phyloP scores from a whole-genome alignment of 1,140 invertebrate genomes.

The Caerostris extrusa region DNA sequence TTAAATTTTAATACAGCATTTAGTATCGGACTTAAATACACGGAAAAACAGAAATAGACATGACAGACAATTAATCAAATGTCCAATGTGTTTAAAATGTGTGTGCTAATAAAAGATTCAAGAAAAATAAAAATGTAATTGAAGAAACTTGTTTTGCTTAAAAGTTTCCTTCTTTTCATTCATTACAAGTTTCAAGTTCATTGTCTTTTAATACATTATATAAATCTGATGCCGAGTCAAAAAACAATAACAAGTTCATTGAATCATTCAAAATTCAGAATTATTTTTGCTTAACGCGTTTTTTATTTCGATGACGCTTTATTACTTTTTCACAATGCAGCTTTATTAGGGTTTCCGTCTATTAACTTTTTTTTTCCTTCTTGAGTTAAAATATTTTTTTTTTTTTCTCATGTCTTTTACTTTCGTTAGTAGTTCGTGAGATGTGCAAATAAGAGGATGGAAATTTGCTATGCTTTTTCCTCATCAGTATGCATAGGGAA shows the following conservation, averaged over 20 bases:
- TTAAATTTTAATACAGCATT: no score
- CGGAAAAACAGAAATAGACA: no score
- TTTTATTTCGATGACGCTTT: not conserved
- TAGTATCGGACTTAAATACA: no score
- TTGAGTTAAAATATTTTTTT: not conserved
- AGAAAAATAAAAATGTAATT: no score
- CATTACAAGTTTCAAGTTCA: not conserved
- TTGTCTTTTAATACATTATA: not conserved
- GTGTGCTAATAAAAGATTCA: no score
- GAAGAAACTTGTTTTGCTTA: no score
- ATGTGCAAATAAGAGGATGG: not conserved
- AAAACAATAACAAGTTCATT: not conserved
- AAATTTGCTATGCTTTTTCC: not conserved
- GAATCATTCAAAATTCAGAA: not conserved
- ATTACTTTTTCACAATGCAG: no score
- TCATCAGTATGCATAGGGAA: not conserved
- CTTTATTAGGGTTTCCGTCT: not conserved
- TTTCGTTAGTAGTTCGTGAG: not conserved
- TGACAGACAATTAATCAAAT: no score
- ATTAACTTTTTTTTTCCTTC: not conserved
- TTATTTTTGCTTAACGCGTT: not conserved
- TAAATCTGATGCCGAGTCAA: not conserved
- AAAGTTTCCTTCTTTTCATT: no score
- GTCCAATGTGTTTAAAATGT: no score
- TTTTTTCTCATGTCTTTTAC: not conserved